Conservation (phyloP, 2,888 invertebrate genomes). For the Kryphioiulus occultus region DNA sequence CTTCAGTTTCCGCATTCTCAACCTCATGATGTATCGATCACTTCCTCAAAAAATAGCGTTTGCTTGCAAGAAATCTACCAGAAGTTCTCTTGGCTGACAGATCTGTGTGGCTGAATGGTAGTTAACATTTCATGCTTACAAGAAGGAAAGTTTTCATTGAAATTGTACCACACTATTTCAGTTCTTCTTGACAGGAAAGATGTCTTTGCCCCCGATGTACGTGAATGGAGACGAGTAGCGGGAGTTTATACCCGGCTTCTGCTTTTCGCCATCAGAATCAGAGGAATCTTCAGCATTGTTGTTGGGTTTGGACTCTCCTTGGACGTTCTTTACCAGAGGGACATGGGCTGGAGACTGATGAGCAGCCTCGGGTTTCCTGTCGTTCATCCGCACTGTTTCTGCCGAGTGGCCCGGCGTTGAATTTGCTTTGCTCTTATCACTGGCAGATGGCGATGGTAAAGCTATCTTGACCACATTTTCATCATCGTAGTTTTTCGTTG, state of each 20-base stretch:
- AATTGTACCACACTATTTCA: not conserved
- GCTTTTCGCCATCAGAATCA: not conserved
- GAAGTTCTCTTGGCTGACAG: no score
- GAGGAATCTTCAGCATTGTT: not conserved
- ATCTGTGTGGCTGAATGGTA: no score
- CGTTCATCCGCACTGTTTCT: not conserved
- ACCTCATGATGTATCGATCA: no score
- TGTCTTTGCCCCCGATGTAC: not conserved
- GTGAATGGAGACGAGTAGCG: not conserved
- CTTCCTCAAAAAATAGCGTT: no score
- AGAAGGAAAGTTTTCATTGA: not conserved
- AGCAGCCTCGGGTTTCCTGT: not conserved
- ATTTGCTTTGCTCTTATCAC: not conserved
- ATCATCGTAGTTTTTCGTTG: not conserved
- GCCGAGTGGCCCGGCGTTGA: not conserved
- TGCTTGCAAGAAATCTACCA: no score
- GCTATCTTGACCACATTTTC: not conserved
- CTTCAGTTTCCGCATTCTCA: no score
- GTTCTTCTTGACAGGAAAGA: not conserved
- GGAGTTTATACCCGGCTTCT: not conserved
- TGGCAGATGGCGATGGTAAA: not conserved
- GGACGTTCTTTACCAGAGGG: not conserved
- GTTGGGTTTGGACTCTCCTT: not conserved
- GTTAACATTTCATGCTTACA: not conserved
- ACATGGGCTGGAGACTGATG: not conserved